Percentiles rank a stretch among this genome's conserved stretches.
Conservation (phyloP, 2,888 invertebrate genomes). For the Sicus ferrugineus region DNA sequence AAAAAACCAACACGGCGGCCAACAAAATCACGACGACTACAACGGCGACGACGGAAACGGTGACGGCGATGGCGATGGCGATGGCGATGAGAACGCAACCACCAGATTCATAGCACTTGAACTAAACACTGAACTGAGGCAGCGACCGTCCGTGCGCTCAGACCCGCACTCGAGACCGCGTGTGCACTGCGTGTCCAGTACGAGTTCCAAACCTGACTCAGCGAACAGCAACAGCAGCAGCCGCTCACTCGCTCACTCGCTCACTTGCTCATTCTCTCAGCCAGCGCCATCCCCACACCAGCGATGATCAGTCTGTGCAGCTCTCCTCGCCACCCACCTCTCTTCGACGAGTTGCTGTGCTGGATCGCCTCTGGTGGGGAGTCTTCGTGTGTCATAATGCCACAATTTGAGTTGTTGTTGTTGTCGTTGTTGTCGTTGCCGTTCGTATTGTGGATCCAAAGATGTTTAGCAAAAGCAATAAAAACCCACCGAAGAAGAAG, state of each 20-base stretch:
- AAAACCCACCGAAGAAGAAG: no score
- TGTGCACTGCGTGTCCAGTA: background rate
- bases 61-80: conserved; percentile 19
- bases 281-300: no score
- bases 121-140: conserved; percentile 36
- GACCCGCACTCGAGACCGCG: conserved; percentile 14
- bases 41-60: conserved; percentile 12
- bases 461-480: no score
- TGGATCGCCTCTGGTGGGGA: background rate
- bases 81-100: conserved; percentile 28
- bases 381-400: background rate
- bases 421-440: conserved; percentile 19
- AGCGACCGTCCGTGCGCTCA: conserved; percentile 27
- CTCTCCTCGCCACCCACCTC: background rate
- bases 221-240: background rate
- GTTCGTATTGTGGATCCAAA: background rate
- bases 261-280: background rate
- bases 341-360: background rate
- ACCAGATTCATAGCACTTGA: conserved; percentile 40
- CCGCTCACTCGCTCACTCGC: background rate
- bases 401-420: conserved; percentile 18
- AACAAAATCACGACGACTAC: conserved; percentile 19
- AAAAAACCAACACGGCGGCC: conserved; percentile 18
- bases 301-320: no score
- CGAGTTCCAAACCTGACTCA: conserved; percentile 14